Evolutionary conservation across 1,140 invertebrate genomes (phyloP), one percentile per base, ranked within the genome.

Genomic region (Rhagoletis zephyria): DNA sequence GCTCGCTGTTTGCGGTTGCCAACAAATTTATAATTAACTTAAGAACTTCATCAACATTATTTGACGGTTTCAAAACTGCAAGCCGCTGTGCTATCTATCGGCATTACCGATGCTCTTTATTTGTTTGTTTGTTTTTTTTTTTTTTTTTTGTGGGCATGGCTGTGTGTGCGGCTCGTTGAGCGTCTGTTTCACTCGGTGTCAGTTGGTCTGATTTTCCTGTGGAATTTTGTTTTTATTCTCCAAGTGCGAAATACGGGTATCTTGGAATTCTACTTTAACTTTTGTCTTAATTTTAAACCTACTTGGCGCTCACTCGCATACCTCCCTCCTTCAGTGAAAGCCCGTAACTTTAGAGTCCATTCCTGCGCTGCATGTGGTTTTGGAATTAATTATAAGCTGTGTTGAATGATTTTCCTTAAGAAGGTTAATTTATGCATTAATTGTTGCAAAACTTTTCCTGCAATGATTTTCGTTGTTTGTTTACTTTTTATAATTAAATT

Each of bases 21-120:
- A 87, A 74, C 70, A 64, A 87, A 87, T 87, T 87, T 87, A 87
- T 87, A 87, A 87, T 87, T 87, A 87, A 87, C 67, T 87, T 87
- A 77, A 87, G 87, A 87, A 87, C 87, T 87, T 77, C 87, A 87
- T 77, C 87, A 87, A 87, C 67, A 70, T 86, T 67, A 60, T 87
- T 87, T 51, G 70, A 87, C 4, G 45, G 70, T 77, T 87, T 61
- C 14, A 42, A 59, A 77, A 40, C 67, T 51, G 63, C 45, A 67
- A 14, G 63, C 30, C 74, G 10, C 74, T 56, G 45, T n/a, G 51
- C 48, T 51, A 56, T 81, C 74, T 81, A 59, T 56, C 74, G 48
- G 48, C 74, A 59, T 81, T 59, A 81, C 74, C 45, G 74, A 81
- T 81, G 74, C 74, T 81, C 74, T 81, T 81, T 81, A 81, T 81